phyloP scores from a whole-genome alignment of 2,113 vertebrate species.

The Leptosomus discolor region DNA sequence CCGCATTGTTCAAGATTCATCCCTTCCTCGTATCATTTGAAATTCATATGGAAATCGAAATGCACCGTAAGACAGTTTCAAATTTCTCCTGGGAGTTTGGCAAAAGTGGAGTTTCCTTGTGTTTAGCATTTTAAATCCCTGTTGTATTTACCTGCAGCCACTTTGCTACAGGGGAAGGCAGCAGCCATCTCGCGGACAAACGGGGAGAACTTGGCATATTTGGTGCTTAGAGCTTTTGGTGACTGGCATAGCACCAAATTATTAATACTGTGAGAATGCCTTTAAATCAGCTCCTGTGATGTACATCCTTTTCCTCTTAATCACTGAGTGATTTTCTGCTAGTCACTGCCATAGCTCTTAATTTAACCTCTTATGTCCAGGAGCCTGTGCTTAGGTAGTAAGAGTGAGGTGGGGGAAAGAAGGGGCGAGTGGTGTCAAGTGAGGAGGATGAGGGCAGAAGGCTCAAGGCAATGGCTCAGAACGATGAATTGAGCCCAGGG shows the following conservation, averaged over 20 bases:
- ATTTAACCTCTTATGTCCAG: not conserved
- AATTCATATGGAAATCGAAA: slow-evolving; percentile 29
- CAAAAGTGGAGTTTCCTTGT: not conserved
- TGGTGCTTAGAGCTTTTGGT: not conserved
- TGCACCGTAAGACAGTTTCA: not conserved
- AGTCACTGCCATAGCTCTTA: not conserved
- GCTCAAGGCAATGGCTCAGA: not conserved
- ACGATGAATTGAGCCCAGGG: not conserved
- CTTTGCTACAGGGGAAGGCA: not conserved
- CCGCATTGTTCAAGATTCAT: not conserved
- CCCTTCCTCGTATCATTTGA: not conserved
- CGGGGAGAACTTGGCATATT: rapidly evolving
- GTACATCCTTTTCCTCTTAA: not conserved
- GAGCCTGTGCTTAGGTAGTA: not conserved
- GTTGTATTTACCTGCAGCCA: not conserved
- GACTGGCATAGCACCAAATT: not conserved
- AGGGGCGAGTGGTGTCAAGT: rapidly evolving
- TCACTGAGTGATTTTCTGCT: not conserved
- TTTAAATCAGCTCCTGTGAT: not conserved
- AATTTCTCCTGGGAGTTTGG: not conserved
- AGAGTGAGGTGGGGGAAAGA: not conserved
- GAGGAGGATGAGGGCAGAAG: not conserved
- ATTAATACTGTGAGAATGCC: not conserved
- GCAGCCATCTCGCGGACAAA: not conserved
- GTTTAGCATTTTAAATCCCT: not conserved